Evolutionary conservation across 2,113 vertebrate species (phyloP).

Genomic region (Sturnus vulgaris): DNA sequence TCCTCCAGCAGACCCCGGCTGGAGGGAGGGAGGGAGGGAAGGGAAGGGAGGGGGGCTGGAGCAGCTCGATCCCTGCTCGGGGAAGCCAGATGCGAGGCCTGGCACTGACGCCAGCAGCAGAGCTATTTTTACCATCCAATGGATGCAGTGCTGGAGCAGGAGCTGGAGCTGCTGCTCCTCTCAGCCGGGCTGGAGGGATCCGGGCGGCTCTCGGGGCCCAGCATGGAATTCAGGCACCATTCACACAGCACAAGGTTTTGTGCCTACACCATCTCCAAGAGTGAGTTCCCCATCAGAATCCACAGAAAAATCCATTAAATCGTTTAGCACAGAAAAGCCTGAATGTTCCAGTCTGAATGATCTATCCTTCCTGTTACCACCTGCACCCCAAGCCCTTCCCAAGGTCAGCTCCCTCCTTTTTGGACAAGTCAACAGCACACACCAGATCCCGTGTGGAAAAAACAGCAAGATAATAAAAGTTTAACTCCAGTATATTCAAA

Average conservation of each 20-base stretch:
- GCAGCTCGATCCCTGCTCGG: background rate
- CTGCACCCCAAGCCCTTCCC: background rate
- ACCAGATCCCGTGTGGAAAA: background rate
- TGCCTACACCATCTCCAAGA: background rate
- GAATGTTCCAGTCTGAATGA: background rate
- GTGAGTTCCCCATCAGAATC: background rate
- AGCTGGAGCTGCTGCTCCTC: background rate
- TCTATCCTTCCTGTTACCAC: background rate
- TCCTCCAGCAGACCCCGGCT: slow-evolving; percentile 25
- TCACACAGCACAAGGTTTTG: background rate
- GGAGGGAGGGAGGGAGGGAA: background rate
- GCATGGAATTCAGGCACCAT: fast-evolving
- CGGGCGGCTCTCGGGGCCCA: fast-evolving
- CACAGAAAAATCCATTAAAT: background rate
- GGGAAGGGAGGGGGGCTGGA: background rate
- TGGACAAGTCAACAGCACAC: too few relatives aligned
- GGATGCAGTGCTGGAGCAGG: background rate
- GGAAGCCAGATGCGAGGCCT: slow-evolving; percentile 56
- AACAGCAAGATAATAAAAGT: background rate
- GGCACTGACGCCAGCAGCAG: slow-evolving; percentile 54
- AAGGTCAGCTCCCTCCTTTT: background rate
- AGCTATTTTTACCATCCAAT: slow-evolving; percentile 63
- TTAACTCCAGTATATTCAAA: background rate
- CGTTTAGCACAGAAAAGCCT: background rate
- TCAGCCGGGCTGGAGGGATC: background rate